Conservation (phyloP, 2,888 invertebrate species). For the Ephialtes manifestator region DNA sequence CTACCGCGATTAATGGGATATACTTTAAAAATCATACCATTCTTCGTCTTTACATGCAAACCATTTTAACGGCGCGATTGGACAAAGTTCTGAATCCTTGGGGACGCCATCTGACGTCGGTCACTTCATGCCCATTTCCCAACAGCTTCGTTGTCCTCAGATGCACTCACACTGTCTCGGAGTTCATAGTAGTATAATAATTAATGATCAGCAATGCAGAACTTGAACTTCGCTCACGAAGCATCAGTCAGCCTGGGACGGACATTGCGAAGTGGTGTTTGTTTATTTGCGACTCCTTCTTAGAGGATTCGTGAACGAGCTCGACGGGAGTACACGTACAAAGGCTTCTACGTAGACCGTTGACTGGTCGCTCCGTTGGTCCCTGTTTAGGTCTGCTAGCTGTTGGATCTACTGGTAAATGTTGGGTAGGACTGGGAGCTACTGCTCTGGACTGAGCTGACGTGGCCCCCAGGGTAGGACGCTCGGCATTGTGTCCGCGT, state of each 20-base stretch:
- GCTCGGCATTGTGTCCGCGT: conserved; percentile 79
- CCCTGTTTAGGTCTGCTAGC: conserved; percentile 25
- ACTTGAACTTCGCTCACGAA: conserved; percentile 9
- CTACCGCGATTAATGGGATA: no score
- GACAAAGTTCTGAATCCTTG: conserved; percentile 15
- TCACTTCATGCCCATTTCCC: not conserved
- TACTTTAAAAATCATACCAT: no score
- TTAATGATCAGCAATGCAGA: conserved; percentile 56
- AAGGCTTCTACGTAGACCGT: conserved; percentile 40
- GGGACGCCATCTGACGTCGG: not conserved
- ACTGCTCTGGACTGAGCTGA: conserved; percentile 73
- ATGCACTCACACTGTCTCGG: conserved; percentile 1
- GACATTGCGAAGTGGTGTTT: conserved; percentile 54
- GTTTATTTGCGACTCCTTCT: conserved; percentile 79
- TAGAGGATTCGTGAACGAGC: conserved; percentile 71
- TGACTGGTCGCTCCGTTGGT: conserved; percentile 38
- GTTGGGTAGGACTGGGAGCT: conserved; percentile 29
- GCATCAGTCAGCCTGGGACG: conserved; percentile 58
- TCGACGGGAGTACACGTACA: conserved; percentile 57
- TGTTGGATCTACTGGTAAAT: conserved; percentile 59
- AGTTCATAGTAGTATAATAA: conserved; percentile 30
- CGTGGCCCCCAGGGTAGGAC: conserved; percentile 78
- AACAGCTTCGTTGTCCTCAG: not conserved
- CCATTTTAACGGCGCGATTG: not conserved
- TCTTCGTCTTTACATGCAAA: not conserved